A percentile compares a stretch with the other conserved stretches of the same genome.
phyloP scores from a whole-genome alignment of 2,888 invertebrate species.

The Dolichopus griseipennis region DNA sequence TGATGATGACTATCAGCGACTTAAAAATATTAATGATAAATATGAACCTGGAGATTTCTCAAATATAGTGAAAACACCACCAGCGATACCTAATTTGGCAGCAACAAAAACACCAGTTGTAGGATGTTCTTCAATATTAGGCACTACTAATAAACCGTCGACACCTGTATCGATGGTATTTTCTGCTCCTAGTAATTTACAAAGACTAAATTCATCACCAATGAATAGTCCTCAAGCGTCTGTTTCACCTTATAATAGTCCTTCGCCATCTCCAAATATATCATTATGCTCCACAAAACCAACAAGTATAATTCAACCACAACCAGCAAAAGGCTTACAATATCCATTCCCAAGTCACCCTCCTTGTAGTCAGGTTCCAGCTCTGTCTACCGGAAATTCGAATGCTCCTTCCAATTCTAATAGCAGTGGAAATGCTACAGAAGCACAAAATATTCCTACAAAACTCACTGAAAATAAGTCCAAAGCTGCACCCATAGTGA shows the following conservation, averaged over 20 bases:
- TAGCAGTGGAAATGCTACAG: slow-evolving; percentile 16
- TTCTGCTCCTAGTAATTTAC: slow-evolving; percentile 26
- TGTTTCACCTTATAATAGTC: slow-evolving; percentile 42
- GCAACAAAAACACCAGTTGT: slow-evolving; percentile 35
- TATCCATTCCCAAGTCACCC: slow-evolving; percentile 74
- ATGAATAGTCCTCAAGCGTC: slow-evolving; percentile 44
- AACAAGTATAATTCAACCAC: slow-evolving; percentile 15
- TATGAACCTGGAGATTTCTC: slow-evolving; percentile 53
- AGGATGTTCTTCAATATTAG: slow-evolving; percentile 23
- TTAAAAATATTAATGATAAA: slow-evolving; percentile 79
- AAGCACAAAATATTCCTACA: slow-evolving; percentile 25
- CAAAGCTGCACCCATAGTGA: slow-evolving; percentile 34
- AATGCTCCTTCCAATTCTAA: slow-evolving; percentile 20
- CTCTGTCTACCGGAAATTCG: slow-evolving; percentile 28
- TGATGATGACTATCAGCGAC: slow-evolving; percentile 88
- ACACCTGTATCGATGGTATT: slow-evolving; percentile 20
- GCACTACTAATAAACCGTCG: slow-evolving; percentile 19
- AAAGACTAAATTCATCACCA: slow-evolving; percentile 40
- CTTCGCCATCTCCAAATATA: slow-evolving; percentile 37
- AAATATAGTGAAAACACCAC: slow-evolving; percentile 19
- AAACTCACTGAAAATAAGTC: slow-evolving; percentile 36
- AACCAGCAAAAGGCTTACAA: slow-evolving; percentile 48
- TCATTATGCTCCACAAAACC: neutral
- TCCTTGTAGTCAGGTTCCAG: slow-evolving; percentile 44
- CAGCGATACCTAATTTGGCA: slow-evolving; percentile 36